Base-by-base conservation (phyloP, 2,113 vertebrate species). In the Origma solitaria region DNA sequence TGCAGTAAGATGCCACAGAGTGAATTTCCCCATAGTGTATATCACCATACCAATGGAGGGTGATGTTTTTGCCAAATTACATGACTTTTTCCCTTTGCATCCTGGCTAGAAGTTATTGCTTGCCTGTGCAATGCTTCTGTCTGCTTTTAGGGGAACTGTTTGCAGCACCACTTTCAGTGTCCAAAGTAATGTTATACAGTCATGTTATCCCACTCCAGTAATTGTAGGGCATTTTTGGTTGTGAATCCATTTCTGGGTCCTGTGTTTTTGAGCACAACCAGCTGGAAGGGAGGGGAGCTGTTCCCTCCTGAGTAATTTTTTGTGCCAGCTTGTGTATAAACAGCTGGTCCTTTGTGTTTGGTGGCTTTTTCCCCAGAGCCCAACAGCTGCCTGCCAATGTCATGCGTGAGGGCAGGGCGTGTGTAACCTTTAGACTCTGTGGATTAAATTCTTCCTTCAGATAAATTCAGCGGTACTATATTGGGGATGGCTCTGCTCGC, bases 261-360 rank as follows among this genome's bases (percentile, higher is more conserved):
- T 44, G 22, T 33, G 3, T 72, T 90, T 90, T 61, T 91, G 78
- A 88, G 66, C 68, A 70, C 47, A 91, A 44, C 38, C 93, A 97
- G 76, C 92, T 95, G 92, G 84, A 88, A 95, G 61, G 90, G 86
- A 88, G 65, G 72, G 31, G 42, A 91, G 37, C 44, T 62, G 6
- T 77, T 92, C 44, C 70, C 65, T 90, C 53, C 93, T 31, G 79
- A 78, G 66, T 92, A 4, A 81, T 85, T 87, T 90, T 92, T 95
- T 86, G 57, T 96, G 57, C 64, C 70, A 77, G 61, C 79, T 78
- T 94, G 70, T 85, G 37, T n/a, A 47, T 78, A 75, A 96, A 76
- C 83, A 93, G 65, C 81, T 94, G 78, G 50, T 71, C 23, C 66
- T 93, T 92, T 73, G 54, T 95, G 56, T 65, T 78, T 7, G 1